Base-by-base conservation (phyloP, 1,140 invertebrate genomes). In the Drosophila kikkawai region DNA sequence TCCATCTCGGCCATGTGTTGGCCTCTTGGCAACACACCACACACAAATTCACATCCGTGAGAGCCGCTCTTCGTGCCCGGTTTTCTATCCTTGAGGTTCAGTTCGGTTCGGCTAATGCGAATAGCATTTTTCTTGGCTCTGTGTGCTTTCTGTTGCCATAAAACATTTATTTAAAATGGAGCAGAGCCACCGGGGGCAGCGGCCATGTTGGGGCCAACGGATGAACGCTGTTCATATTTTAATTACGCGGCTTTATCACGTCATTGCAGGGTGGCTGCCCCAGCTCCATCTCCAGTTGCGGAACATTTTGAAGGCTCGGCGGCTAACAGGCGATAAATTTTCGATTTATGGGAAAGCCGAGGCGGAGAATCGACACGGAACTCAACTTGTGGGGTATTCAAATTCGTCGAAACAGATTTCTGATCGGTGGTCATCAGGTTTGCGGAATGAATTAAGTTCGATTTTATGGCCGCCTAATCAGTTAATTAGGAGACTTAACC, bases 131-230 rank as follows among this genome's bases (percentile, higher is more conserved):
- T 80, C 37, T 60, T 60, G 53, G 67, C 68, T 73, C 29, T 73
- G 69, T 73, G 69, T 64, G 74, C 70, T 51, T 66, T 64, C 80
- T 66, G 67, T 77, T 76, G 65, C 83, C 83, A 87, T 78, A 84
- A 87, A 87, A 78, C 83, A 87, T 87, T 87, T 88, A 87, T 87
- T 87, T 88, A 88, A 87, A 87, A 88, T 87, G 86, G 83, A 87
- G 83, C 83, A 87, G 42, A 37, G 32, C 64, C 53, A 51, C 61
- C 47, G 29, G 57, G 42, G 32, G 53, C 61, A 60, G 61, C 60
- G 22, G 45, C 80, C 79, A 59, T 58, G 51, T 61, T 51, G 42
- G 58, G 71, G 44, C 59, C 71, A 84, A 88, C 56, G 78, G 60
- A 88, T 88, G 84, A 79, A 70, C 58, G 85, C 75, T 88, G 84